Evolutionary conservation across 2,113 vertebrate genomes (phyloP).

Genomic region (Xiphorhynchus elegans): DNA sequence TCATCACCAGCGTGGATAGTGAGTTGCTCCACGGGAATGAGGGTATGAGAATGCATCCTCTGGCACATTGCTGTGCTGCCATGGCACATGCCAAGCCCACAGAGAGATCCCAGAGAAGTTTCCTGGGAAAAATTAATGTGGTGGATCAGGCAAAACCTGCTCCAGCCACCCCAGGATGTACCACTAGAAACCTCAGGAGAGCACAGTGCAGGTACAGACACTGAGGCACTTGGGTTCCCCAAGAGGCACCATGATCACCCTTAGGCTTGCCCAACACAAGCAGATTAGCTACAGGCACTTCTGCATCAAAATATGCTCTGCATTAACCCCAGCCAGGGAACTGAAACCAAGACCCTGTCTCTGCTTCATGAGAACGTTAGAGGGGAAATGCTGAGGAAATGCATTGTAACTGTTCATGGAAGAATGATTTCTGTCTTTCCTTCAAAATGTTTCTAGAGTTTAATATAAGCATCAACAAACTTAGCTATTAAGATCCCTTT

Average conservation of each 20-base stretch:
- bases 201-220: fast-evolving
- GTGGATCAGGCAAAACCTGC: neutral
- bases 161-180: neutral
- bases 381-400: neutral
- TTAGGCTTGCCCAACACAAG: neutral
- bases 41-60: neutral
- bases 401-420: neutral
- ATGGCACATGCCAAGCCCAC: fast-evolving
- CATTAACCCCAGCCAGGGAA: neutral
- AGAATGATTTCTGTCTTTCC: neutral
- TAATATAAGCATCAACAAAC: neutral
- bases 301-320: neutral
- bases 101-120: neutral
- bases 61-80: fast-evolving
- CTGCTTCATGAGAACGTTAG: fast-evolving
- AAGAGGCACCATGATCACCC: neutral
- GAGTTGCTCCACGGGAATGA: neutral
- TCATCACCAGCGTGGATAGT: fast-evolving
- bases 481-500: neutral
- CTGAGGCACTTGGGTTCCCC: neutral
- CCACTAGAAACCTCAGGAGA: neutral
- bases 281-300: neutral
- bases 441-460: slow-evolving; percentile 10
- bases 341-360: neutral
- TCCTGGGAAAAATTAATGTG: neutral